Evolutionary conservation across 2,888 invertebrate genomes (phyloP), one percentile per base, ranked within the genome.

Genomic region (Conops quadrifasciatus): DNA sequence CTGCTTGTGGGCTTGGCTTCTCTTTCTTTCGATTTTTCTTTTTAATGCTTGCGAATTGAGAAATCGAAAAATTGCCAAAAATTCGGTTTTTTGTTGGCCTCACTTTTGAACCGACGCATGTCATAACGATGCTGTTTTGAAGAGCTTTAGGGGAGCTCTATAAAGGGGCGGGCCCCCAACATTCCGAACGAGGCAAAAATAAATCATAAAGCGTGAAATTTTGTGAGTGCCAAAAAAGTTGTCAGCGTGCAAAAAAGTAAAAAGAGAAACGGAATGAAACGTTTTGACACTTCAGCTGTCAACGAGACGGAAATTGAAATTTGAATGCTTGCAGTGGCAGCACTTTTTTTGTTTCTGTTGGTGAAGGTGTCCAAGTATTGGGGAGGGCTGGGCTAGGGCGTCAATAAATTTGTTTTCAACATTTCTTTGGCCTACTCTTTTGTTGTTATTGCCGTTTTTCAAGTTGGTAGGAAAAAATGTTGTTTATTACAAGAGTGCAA

Each of bases 281-380:
- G 64, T 69, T 73, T 72, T 71, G 72, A 64, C 74, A 74, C 74
- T 74, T 71, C 66, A 71, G 72, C 74, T 71, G 74, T 72, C 74
- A 74, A 74, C 72, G 66, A 68, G 68, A 72, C 74, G 74, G 74
- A 74, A 74, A 74, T 72, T 72, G 68, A 51, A 62, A 68, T 62
- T 68, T 60, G 49, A 68, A 51, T 36, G 58, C 24, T 43, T 47
- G 47, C 47, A 26, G 16, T 16, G 26, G n/a, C 21, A 45, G 13
- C 13, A 43, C 30, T 65, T 24, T 2, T 62, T 45, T 36, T 45
- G 30, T 30, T 36, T 51, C 21, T 56, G 15, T 16, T 36, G 47
- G 16, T 65, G 62, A 16, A 28, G 59, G n/a, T 5, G 3, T 15
- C 7, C 15, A 9, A 24, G 1, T 26, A 1, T 59, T 16, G 28